phyloP scores from a whole-genome alignment of 1,140 invertebrate genomes.

The Drosophila ohnishii region DNA sequence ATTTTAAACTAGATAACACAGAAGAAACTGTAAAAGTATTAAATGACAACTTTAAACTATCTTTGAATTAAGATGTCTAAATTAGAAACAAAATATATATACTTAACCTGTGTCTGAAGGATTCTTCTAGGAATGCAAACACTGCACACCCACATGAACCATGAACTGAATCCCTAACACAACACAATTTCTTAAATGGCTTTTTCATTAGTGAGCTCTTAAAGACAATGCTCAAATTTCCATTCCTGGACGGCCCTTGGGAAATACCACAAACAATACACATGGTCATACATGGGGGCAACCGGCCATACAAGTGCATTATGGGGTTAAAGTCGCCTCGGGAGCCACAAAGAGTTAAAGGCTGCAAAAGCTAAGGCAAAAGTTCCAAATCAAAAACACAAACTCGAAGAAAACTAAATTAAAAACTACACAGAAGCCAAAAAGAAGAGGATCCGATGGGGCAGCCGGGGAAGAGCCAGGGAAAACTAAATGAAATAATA shows the following conservation, averaged over 20 bases:
- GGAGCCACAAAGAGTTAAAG: slow-evolving; percentile 55
- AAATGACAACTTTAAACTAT: background rate
- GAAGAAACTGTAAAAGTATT: background rate
- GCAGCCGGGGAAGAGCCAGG: slow-evolving; percentile 25
- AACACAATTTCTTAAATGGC: slow-evolving; percentile 6
- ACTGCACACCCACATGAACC: background rate
- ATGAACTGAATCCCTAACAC: background rate
- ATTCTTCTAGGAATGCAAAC: background rate
- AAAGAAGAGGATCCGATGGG: slow-evolving; percentile 9
- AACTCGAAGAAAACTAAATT: slow-evolving; percentile 76
- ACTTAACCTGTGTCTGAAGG: background rate
- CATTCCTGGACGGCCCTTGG: slow-evolving; percentile 23
- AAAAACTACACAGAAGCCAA: slow-evolving; percentile 52
- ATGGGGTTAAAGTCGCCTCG: slow-evolving; percentile 62
- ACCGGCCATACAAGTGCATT: slow-evolving; percentile 54
- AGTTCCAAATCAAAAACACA: slow-evolving; percentile 80
- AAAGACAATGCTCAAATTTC: slow-evolving; percentile 34
- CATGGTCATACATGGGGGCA: slow-evolving; percentile 18
- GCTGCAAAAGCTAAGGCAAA: slow-evolving; percentile 59
- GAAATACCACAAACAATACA: slow-evolving; percentile 39
- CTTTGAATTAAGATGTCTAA: background rate
- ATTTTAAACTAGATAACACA: background rate
- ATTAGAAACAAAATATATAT: background rate
- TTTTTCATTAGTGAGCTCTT: slow-evolving; percentile 3
- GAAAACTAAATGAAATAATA: slow-evolving; percentile 79